Conservation (phyloP, 2,113 vertebrate genomes). For the Bos indicus region DNA sequence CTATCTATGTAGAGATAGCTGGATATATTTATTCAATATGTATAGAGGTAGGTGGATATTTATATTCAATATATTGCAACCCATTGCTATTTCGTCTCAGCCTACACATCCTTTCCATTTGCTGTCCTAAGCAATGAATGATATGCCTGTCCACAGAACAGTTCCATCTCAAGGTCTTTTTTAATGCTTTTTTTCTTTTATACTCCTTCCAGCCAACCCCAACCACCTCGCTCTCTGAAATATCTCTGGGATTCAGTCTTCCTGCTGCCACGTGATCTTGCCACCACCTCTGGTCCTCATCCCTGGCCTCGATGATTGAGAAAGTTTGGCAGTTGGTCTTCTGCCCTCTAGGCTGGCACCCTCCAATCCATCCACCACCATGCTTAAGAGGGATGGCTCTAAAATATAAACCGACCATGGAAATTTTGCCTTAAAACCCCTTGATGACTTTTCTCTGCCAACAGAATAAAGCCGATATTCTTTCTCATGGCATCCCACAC, state of each 20-base stretch:
- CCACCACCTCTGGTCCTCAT: not conserved
- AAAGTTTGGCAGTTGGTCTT: not conserved
- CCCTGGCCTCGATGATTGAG: not conserved
- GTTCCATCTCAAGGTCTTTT: not conserved
- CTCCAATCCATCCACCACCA: not conserved
- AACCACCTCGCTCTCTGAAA: not conserved
- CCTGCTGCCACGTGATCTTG: not conserved
- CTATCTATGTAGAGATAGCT: not conserved
- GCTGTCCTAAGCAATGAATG: not conserved
- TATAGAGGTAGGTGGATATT: not conserved
- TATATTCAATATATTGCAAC: not conserved
- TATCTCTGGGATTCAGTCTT: not conserved
- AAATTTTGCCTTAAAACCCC: not conserved
- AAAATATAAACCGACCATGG: not conserved
- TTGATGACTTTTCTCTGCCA: not conserved
- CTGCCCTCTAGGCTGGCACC: not conserved
- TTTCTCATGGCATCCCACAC: not conserved
- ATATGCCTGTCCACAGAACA: not conserved
- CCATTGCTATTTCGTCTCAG: not conserved
- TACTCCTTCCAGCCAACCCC: not conserved
- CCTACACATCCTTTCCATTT: not conserved
- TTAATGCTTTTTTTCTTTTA: not conserved
- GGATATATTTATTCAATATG: not conserved
- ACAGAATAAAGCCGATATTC: not conserved
- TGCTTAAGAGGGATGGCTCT: not conserved